phyloP scores from a whole-genome alignment of 2,797 vertebrate species.

The Clarias laeviceps region DNA sequence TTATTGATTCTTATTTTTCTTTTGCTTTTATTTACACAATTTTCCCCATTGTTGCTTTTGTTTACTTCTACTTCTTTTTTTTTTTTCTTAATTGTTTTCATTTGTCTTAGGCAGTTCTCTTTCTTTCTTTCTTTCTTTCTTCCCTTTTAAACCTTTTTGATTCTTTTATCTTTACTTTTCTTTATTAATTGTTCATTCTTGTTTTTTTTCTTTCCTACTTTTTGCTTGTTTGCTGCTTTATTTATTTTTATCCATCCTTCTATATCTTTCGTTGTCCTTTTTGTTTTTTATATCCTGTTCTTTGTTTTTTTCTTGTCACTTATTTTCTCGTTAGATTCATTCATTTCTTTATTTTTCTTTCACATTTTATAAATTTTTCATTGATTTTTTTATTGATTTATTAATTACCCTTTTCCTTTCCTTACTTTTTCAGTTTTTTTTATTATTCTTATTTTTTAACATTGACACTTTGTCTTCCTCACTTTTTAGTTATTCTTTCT shows the following conservation, averaged over 20 bases:
- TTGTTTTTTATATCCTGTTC: too few species aligned
- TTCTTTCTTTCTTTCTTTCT: neutral
- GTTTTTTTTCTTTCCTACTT: too few species aligned
- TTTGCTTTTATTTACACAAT: neutral
- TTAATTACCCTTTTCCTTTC: neutral
- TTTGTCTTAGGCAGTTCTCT: too few species aligned
- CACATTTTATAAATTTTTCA: neutral
- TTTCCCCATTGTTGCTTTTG: neutral
- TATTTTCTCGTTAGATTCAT: too few species aligned
- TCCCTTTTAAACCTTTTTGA: neutral
- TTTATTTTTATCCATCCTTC: neutral
- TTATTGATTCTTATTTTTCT: too few species aligned
- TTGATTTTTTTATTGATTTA: neutral
- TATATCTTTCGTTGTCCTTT: neutral
- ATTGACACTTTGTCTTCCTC: neutral
- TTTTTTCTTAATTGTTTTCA: too few species aligned
- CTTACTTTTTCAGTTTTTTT: neutral
- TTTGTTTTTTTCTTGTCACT: too few species aligned
- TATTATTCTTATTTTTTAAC: neutral
- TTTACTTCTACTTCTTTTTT: neutral
- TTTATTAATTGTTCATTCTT: neutral
- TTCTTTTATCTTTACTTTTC: neutral
- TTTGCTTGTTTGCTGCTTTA: neutral
- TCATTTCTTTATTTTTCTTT: neutral
- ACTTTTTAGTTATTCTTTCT: neutral